Conservation (phyloP, 2,888 invertebrate genomes). For the Fragum whitleyi region DNA sequence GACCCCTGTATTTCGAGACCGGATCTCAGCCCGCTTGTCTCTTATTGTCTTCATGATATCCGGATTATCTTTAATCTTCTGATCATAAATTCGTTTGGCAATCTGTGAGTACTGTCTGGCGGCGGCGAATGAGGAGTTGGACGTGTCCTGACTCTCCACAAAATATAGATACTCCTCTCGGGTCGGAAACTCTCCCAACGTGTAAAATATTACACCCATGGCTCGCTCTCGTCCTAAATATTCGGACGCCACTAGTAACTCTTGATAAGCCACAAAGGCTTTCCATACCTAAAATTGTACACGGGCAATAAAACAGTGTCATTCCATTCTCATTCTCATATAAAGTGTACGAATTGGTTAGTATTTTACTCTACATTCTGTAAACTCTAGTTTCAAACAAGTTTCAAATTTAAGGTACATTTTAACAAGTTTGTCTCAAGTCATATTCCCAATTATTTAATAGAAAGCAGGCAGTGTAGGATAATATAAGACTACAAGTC, state of each 20-base stretch:
- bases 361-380: too few species aligned
- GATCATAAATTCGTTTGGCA: slow-evolving; percentile 73
- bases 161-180: slow-evolving; percentile 77
- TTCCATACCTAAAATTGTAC: slow-evolving; percentile 72
- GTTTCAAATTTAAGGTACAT: too few species aligned
- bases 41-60: slow-evolving; percentile 59
- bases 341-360: too few species aligned
- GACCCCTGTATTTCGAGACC: slow-evolving; percentile 67
- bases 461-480: too few species aligned
- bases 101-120: slow-evolving; percentile 75
- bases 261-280: slow-evolving; percentile 78
- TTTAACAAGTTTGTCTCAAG: too few species aligned
- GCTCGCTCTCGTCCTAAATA: slow-evolving; percentile 79
- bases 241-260: slow-evolving; percentile 79
- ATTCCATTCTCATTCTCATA: neutral
- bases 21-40: slow-evolving; percentile 69
- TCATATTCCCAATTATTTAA: too few species aligned
- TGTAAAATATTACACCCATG: slow-evolving; percentile 78
- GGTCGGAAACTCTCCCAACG: slow-evolving; percentile 73
- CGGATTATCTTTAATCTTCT: slow-evolving; percentile 56
- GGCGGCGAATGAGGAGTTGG: slow-evolving; percentile 76
- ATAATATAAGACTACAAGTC: too few species aligned
- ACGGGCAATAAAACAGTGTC: too few species aligned
- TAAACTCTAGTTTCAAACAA: too few species aligned
- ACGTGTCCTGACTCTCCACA: slow-evolving; percentile 76